Percentiles rank a stretch among this genome's conserved stretches.
These are phyloP conservation scores for Sus cebifrons DNA, from an alignment of 2,797 vertebrate genomes.

Conservation along the genomic window DNA sequence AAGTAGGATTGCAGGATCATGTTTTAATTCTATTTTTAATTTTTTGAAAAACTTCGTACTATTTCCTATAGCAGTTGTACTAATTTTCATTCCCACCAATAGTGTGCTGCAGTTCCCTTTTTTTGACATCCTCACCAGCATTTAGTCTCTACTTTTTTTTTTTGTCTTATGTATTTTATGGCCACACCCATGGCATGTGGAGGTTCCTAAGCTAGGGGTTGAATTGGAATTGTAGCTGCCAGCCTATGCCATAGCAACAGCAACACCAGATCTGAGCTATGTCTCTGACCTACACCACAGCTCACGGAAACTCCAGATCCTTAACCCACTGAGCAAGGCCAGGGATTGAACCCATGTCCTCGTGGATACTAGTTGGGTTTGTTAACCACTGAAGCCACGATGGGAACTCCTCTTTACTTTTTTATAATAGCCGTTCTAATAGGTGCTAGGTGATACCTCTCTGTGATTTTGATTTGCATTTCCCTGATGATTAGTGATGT, in stretches of 20 bases:
- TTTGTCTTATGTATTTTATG: no score
- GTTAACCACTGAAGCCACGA: no score
- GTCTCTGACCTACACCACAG: no score
- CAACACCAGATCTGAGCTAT: no score
- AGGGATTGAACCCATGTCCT: no score
- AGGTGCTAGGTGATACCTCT: neutral
- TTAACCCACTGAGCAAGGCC: no score
- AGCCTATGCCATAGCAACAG: no score
- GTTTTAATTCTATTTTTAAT: neutral
- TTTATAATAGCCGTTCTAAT: neutral
- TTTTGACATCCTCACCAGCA: neutral
- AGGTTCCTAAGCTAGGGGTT: no score
- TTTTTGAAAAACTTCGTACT: neutral
- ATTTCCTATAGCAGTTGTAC: neutral
- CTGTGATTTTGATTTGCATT: neutral
- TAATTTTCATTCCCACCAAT: neutral
- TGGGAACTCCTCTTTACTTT: neutral
- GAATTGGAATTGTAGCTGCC: no score
- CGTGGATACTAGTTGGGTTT: no score
- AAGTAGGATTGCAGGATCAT: constrained; percentile 1
- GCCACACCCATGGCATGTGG: no score
- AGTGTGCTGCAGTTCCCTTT: neutral
- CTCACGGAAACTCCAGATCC: no score
- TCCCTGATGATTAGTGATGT: neutral
- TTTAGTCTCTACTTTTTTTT: neutral